These are phyloP conservation scores for Charaxes varanes DNA, from an alignment of 1,140 invertebrate genomes.

Conservation along the genomic window DNA sequence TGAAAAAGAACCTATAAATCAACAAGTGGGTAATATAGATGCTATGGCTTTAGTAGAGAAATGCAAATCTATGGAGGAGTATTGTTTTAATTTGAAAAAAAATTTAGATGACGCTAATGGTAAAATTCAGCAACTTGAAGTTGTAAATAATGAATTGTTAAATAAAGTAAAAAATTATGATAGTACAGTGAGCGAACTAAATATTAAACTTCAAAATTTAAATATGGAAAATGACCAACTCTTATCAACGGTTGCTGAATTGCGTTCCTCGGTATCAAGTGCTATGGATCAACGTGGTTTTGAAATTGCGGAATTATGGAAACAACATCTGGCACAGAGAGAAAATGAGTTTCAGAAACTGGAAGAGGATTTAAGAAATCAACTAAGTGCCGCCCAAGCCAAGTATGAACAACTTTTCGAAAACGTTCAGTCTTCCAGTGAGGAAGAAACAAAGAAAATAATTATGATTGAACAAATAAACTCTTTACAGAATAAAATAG, in stretches of 20 bases:
- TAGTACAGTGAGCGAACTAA: constrained; percentile 36
- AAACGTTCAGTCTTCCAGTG: constrained; percentile 54
- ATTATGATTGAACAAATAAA: constrained; percentile 52
- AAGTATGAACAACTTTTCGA: constrained; percentile 72
- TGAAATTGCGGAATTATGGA: constrained; percentile 80
- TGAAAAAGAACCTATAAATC: constrained; percentile 19
- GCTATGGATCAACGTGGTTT: constrained; percentile 77
- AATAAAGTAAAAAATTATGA: constrained; percentile 28
- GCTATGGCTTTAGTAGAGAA: constrained; percentile 55
- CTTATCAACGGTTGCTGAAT: constrained; percentile 55
- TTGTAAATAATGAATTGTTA: constrained; percentile 28
- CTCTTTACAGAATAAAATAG: constrained; percentile 60
- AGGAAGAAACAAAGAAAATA: constrained; percentile 72
- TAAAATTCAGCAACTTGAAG: constrained; percentile 30
- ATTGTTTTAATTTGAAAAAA: constrained; percentile 49
- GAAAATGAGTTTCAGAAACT: constrained; percentile 75
- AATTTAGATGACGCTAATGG: constrained; percentile 36
- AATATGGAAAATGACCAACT: constrained; percentile 62
- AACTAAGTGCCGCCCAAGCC: constrained; percentile 57
- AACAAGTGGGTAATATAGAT: constrained; percentile 26
- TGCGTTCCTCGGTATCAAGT: constrained; percentile 57
- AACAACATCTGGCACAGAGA: constrained; percentile 76
- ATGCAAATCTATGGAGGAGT: constrained; percentile 54
- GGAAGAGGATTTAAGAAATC: constrained; percentile 66
- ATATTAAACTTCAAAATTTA: constrained; percentile 42